Evolutionary conservation across 2,797 vertebrate genomes (phyloP), one percentile per base, ranked within the genome.

Genomic region (Artibeus jamaicensis): DNA sequence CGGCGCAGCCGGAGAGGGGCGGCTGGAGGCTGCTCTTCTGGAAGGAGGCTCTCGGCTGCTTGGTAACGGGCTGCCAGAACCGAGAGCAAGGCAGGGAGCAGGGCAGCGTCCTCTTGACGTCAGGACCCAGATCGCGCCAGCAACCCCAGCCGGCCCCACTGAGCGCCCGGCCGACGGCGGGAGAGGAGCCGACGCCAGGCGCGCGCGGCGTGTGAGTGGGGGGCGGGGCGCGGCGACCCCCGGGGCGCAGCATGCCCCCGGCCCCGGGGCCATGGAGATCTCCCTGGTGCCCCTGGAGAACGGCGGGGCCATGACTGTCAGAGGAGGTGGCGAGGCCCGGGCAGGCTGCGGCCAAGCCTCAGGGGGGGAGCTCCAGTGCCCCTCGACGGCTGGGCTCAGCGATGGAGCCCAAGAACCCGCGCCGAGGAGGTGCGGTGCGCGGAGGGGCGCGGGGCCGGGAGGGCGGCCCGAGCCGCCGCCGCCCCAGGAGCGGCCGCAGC

Each of bases 241-340:
- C 1, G 81, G 90, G 94, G 78, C 68, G 44, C 97, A 98, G 97
- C 81, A 98, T 98, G 98, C 96, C 86, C 93, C 59, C 92, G 50
- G 92, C 50, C 67, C 74, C 86, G 48, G 50, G 89, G 85, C 62
- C 97, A 99, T 99, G 99, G 99, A 99, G 99, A 98, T 99, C 97
- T 98, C 99, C 97, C 98, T 99, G 99, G 99, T 99, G 98, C 99
- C 99, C 95, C 98, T 99, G 98, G 99, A 99, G 98, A 99, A 99
- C 98, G 99, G 99, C 90, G 98, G 98, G 92, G 98, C 99, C 59
- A 98, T 99, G 96, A 98, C 97, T 59, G 68, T 98, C 97, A 98
- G 98, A 62, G 98, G 97, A 97, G 98, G 97, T 10, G 97, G 97
- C 92, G 97, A 96, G 70, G 97, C 96, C 76, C 86, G 42, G n/a